Evolutionary conservation across 2,797 vertebrate genomes (phyloP), one percentile per base, ranked within the genome.

Genomic region (Phataginus tetradactyla): DNA sequence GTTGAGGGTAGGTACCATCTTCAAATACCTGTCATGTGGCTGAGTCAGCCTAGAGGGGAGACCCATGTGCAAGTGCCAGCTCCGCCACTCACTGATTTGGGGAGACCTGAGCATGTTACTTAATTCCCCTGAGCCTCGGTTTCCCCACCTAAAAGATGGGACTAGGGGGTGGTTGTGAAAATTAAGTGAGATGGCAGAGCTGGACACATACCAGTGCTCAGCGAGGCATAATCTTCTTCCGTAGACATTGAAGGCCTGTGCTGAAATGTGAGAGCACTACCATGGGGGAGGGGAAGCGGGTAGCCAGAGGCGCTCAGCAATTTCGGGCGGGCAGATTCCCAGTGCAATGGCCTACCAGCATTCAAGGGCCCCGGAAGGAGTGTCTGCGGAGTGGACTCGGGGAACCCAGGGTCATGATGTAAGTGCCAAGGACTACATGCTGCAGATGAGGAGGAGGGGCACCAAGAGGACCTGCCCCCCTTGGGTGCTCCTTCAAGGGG

Each of bases 391-490:
- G 39, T 18, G n/a, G 9, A 32, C n/a, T 51, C 9, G 0, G 18
- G n/a, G 14, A 79, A 27, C 20, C 18, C 42, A 34, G 34, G n/a
- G 23, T 53, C 42, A 14, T 11, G 25, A 5, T 15, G 10, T 14
- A 64, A 84, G 39, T 18, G 21, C 25, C 9, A 17, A 29, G 37
- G 29, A 64, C 25, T 18, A 5, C 23, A 45, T 12, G 9, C 27
- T 32, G 15, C 25, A 29, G 18, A 21, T n/a, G n/a, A 61, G 9
- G 37, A 45, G 5, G 25, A 75, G 64, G 3, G 0, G 3, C 0
- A 69, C 53, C 81, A 57, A 37, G n/a, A 72, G 25, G 29, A 27
- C 18, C 55, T 59, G 10, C 17, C 71, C 63, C 63, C 49, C 39
- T n/a, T 29, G 27, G 6, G 51, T 3, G 25, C 37, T n/a, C n/a